Conservation (phyloP, 2,113 vertebrate genomes). For the Ploceus nigricollis region DNA sequence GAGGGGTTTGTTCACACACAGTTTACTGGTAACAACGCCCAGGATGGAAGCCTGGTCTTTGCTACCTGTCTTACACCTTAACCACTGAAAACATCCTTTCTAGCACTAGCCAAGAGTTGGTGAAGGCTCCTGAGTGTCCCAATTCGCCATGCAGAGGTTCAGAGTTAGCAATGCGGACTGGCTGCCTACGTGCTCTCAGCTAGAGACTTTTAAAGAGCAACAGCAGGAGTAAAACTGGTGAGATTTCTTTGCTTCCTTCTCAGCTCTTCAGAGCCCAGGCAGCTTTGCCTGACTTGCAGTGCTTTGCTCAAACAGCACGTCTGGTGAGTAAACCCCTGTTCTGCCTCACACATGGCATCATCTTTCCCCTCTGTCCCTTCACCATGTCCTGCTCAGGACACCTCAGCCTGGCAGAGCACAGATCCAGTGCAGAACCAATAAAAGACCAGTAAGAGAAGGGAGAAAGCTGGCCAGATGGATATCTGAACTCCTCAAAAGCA, state of each 20-base stretch:
- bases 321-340: neutral
- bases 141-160: neutral
- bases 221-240: neutral
- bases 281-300: neutral
- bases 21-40: conserved; percentile 31
- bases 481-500: neutral
- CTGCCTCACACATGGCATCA: accelerated
- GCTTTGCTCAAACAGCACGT: neutral
- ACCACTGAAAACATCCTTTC: conserved; percentile 40
- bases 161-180: neutral
- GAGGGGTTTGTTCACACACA: conserved; percentile 41
- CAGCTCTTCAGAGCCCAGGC: neutral
- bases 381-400: neutral
- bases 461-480: neutral
- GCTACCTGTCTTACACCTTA: conserved; percentile 12
- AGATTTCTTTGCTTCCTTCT: neutral
- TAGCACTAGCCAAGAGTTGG: neutral
- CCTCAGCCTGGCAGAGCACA: neutral
- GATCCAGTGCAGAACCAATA: neutral
- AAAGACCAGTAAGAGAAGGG: neutral
- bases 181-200: neutral
- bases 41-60: conserved; percentile 18
- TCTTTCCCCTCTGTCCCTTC: neutral
- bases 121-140: neutral
- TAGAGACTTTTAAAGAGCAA: neutral